These are phyloP conservation scores for Gadopsis bispinosus DNA, from an alignment of 2,797 vertebrate species.

Conservation along the genomic window DNA sequence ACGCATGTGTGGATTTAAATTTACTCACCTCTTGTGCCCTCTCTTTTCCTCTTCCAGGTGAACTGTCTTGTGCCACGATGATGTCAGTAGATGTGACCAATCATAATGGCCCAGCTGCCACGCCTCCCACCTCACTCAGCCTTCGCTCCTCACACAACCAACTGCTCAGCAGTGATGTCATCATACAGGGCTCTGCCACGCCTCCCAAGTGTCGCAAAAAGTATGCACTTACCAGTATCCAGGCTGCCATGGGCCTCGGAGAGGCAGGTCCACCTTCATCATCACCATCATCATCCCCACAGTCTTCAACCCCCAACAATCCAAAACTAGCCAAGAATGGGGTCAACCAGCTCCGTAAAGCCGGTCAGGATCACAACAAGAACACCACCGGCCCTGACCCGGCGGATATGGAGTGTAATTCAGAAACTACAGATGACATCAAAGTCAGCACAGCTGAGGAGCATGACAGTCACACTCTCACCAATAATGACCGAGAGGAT, in stretches of 20 bases:
- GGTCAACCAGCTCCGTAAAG: slow-evolving; percentile 95
- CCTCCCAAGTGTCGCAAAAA: slow-evolving; percentile 98
- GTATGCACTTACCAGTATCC: slow-evolving; percentile 95
- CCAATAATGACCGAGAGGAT: slow-evolving; percentile 75
- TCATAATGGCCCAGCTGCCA: slow-evolving; percentile 88
- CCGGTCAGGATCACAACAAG: slow-evolving; percentile 93
- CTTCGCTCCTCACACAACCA: slow-evolving; percentile 97
- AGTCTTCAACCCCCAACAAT: slow-evolving; percentile 84
- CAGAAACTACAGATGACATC: slow-evolving; percentile 59
- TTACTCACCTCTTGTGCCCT: background rate
- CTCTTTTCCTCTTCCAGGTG: slow-evolving; percentile 56
- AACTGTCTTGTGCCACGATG: slow-evolving; percentile 84
- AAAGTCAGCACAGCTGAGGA: slow-evolving; percentile 64
- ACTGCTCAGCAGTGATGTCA: slow-evolving; percentile 90
- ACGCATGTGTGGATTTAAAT: background rate
- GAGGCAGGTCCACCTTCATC: slow-evolving; percentile 80
- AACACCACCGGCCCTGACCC: slow-evolving; percentile 80
- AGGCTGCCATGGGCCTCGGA: slow-evolving; percentile 94
- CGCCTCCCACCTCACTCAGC: slow-evolving; percentile 92
- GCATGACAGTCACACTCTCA: slow-evolving; percentile 51
- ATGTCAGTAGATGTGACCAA: slow-evolving; percentile 91
- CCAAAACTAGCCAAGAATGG: slow-evolving; percentile 96
- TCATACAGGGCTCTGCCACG: slow-evolving; percentile 90
- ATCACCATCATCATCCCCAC: slow-evolving; percentile 82
- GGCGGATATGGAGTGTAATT: slow-evolving; percentile 49